These are phyloP conservation scores for human DNA, from an alignment of 2,113 vertebrate genomes.

Conservation along the genomic window DNA sequence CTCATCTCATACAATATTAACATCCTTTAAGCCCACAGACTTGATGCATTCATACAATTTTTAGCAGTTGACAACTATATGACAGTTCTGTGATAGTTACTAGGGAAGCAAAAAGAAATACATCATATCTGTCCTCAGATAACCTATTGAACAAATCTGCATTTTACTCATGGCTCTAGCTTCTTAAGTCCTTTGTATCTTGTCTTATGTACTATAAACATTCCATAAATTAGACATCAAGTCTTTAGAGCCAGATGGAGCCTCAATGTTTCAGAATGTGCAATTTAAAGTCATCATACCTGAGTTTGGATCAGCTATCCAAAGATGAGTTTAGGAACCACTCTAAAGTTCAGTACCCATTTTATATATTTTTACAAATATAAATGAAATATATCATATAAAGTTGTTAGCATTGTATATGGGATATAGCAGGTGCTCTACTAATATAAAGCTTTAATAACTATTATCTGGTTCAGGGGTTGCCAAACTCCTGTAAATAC, in stretches of 20 bases:
- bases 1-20: slow-evolving; percentile 53
- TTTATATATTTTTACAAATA: neutral
- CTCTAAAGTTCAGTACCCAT: neutral
- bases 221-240: neutral
- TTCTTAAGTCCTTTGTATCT: neutral
- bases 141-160: neutral
- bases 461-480: neutral
- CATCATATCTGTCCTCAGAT: neutral
- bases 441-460: neutral
- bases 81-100: slow-evolving; percentile 17
- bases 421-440: neutral
- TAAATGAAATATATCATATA: neutral
- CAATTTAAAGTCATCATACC: neutral
- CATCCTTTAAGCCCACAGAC: slow-evolving; percentile 20
- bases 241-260: neutral
- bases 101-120: slow-evolving; percentile 19
- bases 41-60: slow-evolving; percentile 54
- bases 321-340: neutral
- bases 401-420: neutral
- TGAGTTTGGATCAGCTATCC: neutral
- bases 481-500: neutral
- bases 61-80: slow-evolving; percentile 44
- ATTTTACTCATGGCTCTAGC: neutral
- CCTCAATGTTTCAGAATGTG: neutral
- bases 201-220: neutral